Base-by-base conservation (phyloP, 2,888 invertebrate genomes). In the Byasa hedistus region DNA sequence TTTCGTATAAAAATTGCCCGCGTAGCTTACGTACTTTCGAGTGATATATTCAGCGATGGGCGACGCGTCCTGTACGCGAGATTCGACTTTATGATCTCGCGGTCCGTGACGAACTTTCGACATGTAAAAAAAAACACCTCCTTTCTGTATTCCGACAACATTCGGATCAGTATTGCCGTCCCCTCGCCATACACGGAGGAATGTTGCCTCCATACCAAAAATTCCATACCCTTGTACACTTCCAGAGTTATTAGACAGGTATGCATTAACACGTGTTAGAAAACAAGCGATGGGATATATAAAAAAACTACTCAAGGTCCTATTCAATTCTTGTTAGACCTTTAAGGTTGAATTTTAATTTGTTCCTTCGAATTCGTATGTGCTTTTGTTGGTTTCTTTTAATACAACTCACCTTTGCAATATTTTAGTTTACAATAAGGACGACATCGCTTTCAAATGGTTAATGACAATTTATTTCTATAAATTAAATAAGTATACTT, bases 211-310 rank as follows among this genome's bases (percentile, higher is more conserved):
- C 48, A 22, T 57, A 57, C 57, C n/a, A 57, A 61, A 61, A 54
- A 66, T 66, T 66, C 66, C 61, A 58, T 66, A 60, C 66, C 66
- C 57, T 61, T 62, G 61, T 66, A 66, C 66, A 44, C 36, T 56
- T 65, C 52, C 51, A 57, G 36, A 54, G 61, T 58, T 58, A 66
- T 66, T 66, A 66, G 52, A 66, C 24, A 56, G 66, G 65, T 57
- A 65, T 61, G 57, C 58, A n/a, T 10, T 52, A 62, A 52, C 66
- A 66, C 66, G 66, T 66, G 61, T 66, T 66, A 57, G 57, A 39
- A 57, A 54, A 66, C 58, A 61, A 62, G 44, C 61, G 52, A 24
- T 48, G 12, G 21, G 36, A 57, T 57, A 19, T 51, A 32, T 23
- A 8, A 21, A 58, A 66, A 66, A 57, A 60, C 36, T 36, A 24